Percentiles rank a stretch among this genome's conserved stretches.
Evolutionary conservation across 2,797 vertebrate species (phyloP).

Genomic region (Spheniscus humboldti): DNA sequence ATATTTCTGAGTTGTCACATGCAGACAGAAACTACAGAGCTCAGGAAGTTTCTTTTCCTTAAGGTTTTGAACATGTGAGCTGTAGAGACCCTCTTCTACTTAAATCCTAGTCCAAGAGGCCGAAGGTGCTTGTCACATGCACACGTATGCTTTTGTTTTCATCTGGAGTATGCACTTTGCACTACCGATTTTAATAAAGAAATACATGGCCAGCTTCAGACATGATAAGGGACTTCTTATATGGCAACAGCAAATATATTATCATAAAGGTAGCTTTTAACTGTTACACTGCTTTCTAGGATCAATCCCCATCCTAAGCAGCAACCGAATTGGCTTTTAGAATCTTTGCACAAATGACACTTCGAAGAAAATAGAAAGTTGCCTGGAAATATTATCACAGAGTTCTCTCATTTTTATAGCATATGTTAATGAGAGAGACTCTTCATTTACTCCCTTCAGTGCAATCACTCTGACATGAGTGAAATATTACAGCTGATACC

Average conservation of each 20-base stretch:
- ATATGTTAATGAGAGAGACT: accelerated
- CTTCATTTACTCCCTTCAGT: background rate
- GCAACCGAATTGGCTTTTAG: background rate
- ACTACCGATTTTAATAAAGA: background rate
- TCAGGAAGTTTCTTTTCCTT: background rate
- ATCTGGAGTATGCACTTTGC: background rate
- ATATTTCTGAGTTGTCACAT: background rate
- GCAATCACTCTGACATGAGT: accelerated
- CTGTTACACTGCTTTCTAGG: background rate
- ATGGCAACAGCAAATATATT: accelerated
- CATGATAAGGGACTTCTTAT: background rate
- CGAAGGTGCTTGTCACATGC: background rate
- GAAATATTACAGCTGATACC: background rate
- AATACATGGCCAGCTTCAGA: background rate
- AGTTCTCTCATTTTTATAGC: background rate
- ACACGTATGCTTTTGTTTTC: background rate
- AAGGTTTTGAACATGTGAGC: background rate
- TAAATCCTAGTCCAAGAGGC: background rate
- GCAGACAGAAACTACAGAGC: background rate
- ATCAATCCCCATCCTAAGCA: background rate
- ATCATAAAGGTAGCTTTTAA: background rate
- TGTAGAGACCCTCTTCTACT: background rate
- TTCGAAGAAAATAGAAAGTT: background rate
- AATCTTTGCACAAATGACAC: background rate
- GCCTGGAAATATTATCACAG: background rate